These are phyloP conservation scores for Lagodon rhomboides DNA, from an alignment of 2,797 vertebrate genomes.

Conservation along the genomic window DNA sequence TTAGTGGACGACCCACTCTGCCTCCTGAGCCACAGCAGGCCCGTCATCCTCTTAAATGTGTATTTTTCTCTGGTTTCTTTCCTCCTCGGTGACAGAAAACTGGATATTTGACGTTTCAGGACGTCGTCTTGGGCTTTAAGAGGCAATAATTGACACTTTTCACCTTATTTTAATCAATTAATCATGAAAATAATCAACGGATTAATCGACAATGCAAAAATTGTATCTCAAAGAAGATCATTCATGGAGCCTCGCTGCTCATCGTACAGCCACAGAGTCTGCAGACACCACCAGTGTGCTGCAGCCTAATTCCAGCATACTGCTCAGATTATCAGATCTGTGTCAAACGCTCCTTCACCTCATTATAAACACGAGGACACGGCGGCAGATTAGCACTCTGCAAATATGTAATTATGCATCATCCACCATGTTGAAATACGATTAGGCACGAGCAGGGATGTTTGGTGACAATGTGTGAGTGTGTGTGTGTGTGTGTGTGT, in stretches of 20 bases:
- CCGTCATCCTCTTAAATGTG: too few relatives aligned
- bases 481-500: slow-evolving; percentile 15
- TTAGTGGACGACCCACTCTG: too few relatives aligned
- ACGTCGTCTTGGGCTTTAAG: too few relatives aligned
- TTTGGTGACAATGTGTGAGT: background rate
- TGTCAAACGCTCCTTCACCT: slow-evolving; percentile 60
- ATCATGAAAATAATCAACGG: too few relatives aligned
- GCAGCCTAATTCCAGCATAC: slow-evolving; percentile 17
- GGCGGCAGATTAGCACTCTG: slow-evolving; percentile 62
- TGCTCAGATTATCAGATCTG: slow-evolving; percentile 53
- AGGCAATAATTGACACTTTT: too few relatives aligned
- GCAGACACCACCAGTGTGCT: background rate
- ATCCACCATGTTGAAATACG: slow-evolving; percentile 62
- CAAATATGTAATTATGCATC: slow-evolving; percentile 79
- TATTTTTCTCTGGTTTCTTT: too few relatives aligned
- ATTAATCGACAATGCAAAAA: too few relatives aligned
- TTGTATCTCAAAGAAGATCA: background rate
- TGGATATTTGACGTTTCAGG: too few relatives aligned
- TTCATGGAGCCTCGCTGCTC: background rate
- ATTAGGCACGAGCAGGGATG: slow-evolving; percentile 65
- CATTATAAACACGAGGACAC: slow-evolving; percentile 64
- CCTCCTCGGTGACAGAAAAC: background rate
- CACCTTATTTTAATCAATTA: too few relatives aligned
- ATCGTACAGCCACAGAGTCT: background rate
- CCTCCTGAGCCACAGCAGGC: too few relatives aligned